Base-by-base conservation (phyloP, 2,113 vertebrate genomes). In the Dermatemys mawii region DNA sequence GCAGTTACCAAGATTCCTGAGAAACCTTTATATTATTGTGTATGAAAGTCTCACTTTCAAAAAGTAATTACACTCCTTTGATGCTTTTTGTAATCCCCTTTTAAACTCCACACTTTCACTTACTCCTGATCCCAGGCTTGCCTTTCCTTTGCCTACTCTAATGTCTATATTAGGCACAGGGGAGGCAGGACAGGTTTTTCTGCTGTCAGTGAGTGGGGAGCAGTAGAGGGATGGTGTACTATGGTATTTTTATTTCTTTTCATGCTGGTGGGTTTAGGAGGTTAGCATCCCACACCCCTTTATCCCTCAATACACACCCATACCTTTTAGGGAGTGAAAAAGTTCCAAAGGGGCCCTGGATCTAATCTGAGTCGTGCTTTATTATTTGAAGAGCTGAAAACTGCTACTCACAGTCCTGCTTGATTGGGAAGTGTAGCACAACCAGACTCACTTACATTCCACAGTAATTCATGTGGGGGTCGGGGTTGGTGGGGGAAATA, bases 11-110 rank as follows among this genome's bases (percentile, higher is more conserved):
- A 38, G 81, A 94, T 97, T 97, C 92, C 87, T 76, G 67, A 90
- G 88, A 97, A 97, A 89, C n/a, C 79, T 91, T 93, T 96, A 21
- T 12, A 86, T 48, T 95, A 63, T 93, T 85, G 5, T 80, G 95
- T 96, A 92, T 94, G 85, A 87, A 96, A 90, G 13, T 75, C 93
- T 93, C 95, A 87, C 94, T 97, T 97, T 96, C 91, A 94, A 93
- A 91, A 92, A 97, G 93, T 95, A 96, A 95, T 93, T 91, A 94
- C 92, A 78, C 86, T 48, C 75, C 41, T 87, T 89, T 48, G 50
- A 93, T 90, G 97, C 85, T 96, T 94, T 90, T 67, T 90, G 87
- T 92, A 87, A 76, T n/a, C 75, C 84, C 91, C 83, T 6, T 1
- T 92, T 90, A 82, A 95, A 93, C 80, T 92, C 41, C 85, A 67